These are phyloP conservation scores for Rhamphomyia laevipes DNA, from an alignment of 2,888 invertebrate species.

Conservation along the genomic window DNA sequence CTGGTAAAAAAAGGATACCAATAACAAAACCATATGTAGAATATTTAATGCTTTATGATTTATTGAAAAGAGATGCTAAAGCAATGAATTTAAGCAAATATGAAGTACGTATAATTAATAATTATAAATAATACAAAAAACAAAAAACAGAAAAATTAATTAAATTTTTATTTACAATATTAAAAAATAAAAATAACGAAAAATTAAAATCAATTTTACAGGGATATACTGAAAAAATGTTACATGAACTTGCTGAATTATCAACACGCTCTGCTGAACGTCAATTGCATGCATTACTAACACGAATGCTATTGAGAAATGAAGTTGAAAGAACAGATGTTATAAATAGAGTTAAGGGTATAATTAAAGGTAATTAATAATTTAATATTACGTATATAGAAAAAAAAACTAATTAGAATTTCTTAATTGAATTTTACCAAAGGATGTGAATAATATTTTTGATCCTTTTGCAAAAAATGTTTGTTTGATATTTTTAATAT, in stretches of 20 bases:
- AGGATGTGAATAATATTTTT: too few species aligned
- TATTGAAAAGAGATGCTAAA: constrained; percentile 37
- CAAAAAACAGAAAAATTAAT: neutral
- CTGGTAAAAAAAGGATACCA: constrained; percentile 35
- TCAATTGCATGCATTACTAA: constrained; percentile 31
- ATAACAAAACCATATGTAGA: constrained; percentile 37
- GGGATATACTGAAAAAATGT: constrained; percentile 31
- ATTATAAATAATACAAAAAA: neutral
- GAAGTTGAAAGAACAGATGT: constrained; percentile 33
- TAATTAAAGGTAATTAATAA: constrained; percentile 31
- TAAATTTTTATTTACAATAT: too few species aligned
- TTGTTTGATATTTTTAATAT: too few species aligned
- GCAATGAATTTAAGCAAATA: constrained; percentile 33
- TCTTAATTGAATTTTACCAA: too few species aligned
- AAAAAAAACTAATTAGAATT: too few species aligned
- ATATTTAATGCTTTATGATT: constrained; percentile 35
- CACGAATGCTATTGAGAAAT: constrained; percentile 29
- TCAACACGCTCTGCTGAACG: constrained; percentile 30
- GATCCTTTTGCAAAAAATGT: too few species aligned
- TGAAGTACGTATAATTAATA: constrained; percentile 17
- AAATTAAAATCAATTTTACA: neutral
- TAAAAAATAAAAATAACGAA: too few species aligned
- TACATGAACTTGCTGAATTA: constrained; percentile 26
- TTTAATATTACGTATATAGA: too few species aligned
- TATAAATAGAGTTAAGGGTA: constrained; percentile 28